A percentile compares a stretch with the other conserved stretches of the same genome.
Evolutionary conservation across 2,113 vertebrate genomes (phyloP).

Genomic region (Octodon degus): DNA sequence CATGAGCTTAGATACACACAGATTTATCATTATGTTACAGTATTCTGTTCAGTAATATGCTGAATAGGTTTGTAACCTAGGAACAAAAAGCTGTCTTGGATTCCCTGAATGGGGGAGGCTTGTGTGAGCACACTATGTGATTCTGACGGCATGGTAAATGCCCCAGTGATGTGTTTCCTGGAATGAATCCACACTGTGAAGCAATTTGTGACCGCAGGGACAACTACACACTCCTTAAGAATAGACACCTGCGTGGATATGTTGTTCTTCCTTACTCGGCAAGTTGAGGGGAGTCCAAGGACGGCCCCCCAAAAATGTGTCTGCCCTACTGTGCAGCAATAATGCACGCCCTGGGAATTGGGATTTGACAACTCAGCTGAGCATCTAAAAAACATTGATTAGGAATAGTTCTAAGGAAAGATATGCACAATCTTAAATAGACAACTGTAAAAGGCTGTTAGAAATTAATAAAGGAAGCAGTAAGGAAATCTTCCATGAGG

Average conservation of each 20-base stretch:
- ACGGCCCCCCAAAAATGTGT: background rate
- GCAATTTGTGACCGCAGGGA: background rate
- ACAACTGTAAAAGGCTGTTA: background rate
- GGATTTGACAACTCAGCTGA: background rate
- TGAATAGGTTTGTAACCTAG: background rate
- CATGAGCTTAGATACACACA: background rate
- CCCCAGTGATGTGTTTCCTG: background rate
- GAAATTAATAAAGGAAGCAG: background rate
- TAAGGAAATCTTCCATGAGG: background rate
- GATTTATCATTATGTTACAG: background rate
- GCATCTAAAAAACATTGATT: background rate
- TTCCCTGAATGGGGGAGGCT: background rate
- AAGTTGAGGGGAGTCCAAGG: background rate
- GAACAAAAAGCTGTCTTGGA: background rate
- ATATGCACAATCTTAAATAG: background rate
- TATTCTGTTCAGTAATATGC: background rate
- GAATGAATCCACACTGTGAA: background rate
- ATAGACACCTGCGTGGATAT: background rate
- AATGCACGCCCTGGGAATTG: background rate
- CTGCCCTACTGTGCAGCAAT: background rate
- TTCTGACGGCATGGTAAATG: background rate
- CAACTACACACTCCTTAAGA: background rate
- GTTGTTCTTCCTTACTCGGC: background rate
- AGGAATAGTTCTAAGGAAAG: background rate
- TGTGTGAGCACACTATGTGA: too few relatives aligned